Percentiles rank a stretch among this genome's conserved stretches.
These are phyloP conservation scores for Philereme transversata DNA, from an alignment of 2,888 invertebrate species.

Conservation along the genomic window DNA sequence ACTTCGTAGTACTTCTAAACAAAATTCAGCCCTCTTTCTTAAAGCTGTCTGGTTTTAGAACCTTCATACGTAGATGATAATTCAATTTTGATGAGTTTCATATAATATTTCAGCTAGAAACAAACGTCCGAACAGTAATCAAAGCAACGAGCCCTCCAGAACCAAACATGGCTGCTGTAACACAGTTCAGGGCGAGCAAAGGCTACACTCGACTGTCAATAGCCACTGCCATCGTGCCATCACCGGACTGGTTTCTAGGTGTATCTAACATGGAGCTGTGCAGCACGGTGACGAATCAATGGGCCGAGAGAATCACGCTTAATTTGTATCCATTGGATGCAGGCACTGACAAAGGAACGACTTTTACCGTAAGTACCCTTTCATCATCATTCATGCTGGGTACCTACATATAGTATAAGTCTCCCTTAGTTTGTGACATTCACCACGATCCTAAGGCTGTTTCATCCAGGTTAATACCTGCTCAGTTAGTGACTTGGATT, in stretches of 20 bases:
- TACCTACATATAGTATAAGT: no score
- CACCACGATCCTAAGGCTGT: no score
- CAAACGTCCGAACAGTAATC: conserved; percentile 66
- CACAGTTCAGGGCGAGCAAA: conserved; percentile 65
- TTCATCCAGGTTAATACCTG: no score
- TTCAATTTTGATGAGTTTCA: no score
- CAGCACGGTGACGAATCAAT: conserved; percentile 87
- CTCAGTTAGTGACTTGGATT: no score
- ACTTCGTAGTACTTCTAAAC: no score
- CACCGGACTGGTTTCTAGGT: conserved; percentile 99
- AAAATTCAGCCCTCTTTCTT: no score
- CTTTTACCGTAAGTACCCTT: conserved; percentile 88
- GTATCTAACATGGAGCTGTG: conserved; percentile 95
- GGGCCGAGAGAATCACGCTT: conserved; percentile 91
- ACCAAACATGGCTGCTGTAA: conserved; percentile 58
- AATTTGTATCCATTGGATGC: conserved; percentile 98
- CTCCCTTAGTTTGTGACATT: no score
- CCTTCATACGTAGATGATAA: no score
- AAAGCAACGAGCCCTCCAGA: conserved; percentile 66
- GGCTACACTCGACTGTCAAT: conserved; percentile 69
- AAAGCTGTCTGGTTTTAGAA: no score
- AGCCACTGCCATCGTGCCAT: conserved; percentile 69
- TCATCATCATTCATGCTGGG: no score
- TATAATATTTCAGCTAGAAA: conserved; percentile 51
- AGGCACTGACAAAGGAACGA: conserved; percentile 96